Base-by-base conservation (phyloP, 2,113 vertebrate genomes). In the Urocitellus parryii region DNA sequence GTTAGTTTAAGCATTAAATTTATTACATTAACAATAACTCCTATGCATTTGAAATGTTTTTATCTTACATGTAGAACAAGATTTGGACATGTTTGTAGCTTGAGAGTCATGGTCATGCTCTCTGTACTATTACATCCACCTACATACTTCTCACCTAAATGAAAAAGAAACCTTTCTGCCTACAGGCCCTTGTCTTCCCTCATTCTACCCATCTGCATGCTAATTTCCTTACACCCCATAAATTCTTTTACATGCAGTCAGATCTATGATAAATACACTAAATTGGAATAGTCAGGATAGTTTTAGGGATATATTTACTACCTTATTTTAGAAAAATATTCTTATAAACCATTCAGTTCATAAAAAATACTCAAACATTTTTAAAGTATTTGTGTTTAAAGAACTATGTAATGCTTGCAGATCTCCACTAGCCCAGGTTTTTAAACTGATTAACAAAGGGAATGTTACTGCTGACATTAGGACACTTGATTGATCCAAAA, bases 291-390 rank as follows among this genome's bases (percentile, higher is more conserved):
- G 14, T 58, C 45, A 67, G 85, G 51, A 37, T 37, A 91, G 42
- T 81, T 85, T 88, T 77, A 80, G n/a, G 39, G 22, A 48, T 83
- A 29, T 67, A 79, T 2, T 78, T 82, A 67, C 7, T 94, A 5
- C 63, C 94, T 83, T 73, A 78, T 88, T 91, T 80, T 81, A 67
- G 12, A 51, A 76, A 67, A 76, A 73, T 82, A 80, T 27, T 91
- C 79, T 96, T 90, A 56, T 67, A 80, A 72, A 78, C 39, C 81
- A 42, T 73, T 7, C 2, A 67, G 5, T 81, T 88, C 84, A 5
- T 80, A 39, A 95, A 93, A 95, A 93, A 53, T 65, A 45, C 1
- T 91, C 34, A 91, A 88, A 48, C 18, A 73, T 67, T 70, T 91
- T 58, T 20, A 80, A 53, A 70, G 1, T 61, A 65, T 56, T 24